Conservation (phyloP, 2,113 vertebrate species). For the Epinephelus moara region DNA sequence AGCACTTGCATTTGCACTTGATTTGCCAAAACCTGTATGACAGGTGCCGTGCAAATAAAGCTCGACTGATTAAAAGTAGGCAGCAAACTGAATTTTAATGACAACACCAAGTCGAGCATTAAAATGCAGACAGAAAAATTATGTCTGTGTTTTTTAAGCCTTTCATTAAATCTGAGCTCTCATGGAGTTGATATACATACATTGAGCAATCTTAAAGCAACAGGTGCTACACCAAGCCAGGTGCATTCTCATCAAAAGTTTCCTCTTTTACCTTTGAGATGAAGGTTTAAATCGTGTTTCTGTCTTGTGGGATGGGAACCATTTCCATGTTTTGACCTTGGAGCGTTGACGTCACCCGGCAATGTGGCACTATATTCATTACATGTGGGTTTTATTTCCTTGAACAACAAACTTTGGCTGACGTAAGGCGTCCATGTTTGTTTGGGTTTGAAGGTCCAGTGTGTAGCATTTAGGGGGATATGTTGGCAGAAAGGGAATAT, state of each 20-base stretch:
- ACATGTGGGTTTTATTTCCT: too few species aligned
- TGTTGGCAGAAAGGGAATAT: too few species aligned
- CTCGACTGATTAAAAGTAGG: not conserved
- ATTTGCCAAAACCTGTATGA: not conserved
- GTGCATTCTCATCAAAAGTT: not conserved
- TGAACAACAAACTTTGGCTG: too few species aligned
- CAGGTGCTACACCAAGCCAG: not conserved
- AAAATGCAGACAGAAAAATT: not conserved
- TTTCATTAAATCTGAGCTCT: not conserved
- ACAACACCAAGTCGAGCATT: not conserved
- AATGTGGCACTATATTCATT: not conserved
- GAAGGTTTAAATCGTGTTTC: not conserved
- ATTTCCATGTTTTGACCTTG: not conserved
- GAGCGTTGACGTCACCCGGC: not conserved
- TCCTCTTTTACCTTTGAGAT: not conserved
- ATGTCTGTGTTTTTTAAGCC: not conserved
- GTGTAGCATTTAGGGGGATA: too few species aligned
- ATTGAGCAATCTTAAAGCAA: not conserved
- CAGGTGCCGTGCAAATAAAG: not conserved
- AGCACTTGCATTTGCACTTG: not conserved
- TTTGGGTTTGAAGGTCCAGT: too few species aligned
- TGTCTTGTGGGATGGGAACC: not conserved
- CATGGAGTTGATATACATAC: too few species aligned
- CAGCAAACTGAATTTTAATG: not conserved
- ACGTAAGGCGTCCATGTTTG: too few species aligned